Percentiles rank a stretch among this genome's conserved stretches.
These are phyloP conservation scores for Centropus unirufus DNA, from an alignment of 2,113 vertebrate genomes.

Conservation along the genomic window DNA sequence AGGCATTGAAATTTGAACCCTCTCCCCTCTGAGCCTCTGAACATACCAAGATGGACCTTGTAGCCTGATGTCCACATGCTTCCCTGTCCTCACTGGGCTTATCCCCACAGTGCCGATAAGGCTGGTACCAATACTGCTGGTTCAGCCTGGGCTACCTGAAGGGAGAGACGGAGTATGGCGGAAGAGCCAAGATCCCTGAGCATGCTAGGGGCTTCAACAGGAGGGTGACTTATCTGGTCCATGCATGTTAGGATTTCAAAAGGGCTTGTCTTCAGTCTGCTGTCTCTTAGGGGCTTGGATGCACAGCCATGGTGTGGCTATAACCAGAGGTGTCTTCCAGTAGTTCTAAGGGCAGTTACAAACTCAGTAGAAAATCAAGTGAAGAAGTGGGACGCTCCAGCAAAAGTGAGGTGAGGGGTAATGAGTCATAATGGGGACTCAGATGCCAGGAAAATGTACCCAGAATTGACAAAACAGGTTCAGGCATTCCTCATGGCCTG, in stretches of 20 bases:
- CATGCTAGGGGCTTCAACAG: too few species aligned
- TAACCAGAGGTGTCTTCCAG: neutral
- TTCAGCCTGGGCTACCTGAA: neutral
- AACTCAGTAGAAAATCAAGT: neutral
- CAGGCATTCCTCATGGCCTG: neutral
- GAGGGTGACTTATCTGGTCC: neutral
- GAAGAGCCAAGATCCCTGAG: rapidly evolving
- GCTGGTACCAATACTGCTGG: rapidly evolving
- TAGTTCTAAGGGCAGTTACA: neutral
- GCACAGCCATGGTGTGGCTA: rapidly evolving
- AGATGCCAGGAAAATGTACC: neutral
- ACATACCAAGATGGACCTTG: neutral
- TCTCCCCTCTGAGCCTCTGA: neutral
- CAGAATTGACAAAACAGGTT: neutral
- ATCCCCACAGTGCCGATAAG: neutral
- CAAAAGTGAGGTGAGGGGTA: neutral
- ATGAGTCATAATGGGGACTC: neutral
- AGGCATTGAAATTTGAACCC: neutral
- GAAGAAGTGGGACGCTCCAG: neutral
- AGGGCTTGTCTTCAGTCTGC: neutral
- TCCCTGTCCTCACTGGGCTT: neutral
- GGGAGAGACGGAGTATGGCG: rapidly evolving
- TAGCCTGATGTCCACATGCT: neutral
- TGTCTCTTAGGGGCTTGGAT: neutral
- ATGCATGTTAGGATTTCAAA: rapidly evolving